These are phyloP conservation scores for Hoplostethus atlanticus DNA, from an alignment of 2,797 vertebrate genomes.

Conservation along the genomic window DNA sequence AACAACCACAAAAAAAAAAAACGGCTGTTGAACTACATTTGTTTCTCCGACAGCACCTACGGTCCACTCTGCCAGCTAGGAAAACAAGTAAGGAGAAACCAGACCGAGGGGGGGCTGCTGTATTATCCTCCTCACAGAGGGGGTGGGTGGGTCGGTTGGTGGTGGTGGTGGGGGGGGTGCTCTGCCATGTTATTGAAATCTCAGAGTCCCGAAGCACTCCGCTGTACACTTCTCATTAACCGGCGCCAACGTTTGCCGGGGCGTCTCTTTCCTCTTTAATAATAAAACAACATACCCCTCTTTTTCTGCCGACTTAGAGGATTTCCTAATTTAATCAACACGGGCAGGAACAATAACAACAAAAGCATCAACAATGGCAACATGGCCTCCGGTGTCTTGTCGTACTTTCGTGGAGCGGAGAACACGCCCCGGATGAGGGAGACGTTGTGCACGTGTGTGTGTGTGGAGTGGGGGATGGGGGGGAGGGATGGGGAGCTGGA, in stretches of 20 bases:
- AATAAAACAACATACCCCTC: conserved; percentile 81
- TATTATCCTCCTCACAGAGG: conserved; percentile 68
- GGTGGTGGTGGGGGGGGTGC: too few relatives aligned
- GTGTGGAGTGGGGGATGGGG: conserved; percentile 14
- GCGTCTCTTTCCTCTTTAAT: conserved; percentile 84
- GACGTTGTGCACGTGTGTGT: conserved; percentile 32
- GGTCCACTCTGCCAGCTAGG: conserved; percentile 70
- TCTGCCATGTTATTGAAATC: conserved; percentile 84
- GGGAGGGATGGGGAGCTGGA: conserved; percentile 9
- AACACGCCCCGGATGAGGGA: conserved; percentile 57
- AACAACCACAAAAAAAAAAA: conserved; percentile 32
- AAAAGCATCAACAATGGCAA: conserved; percentile 81
- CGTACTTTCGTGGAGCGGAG: conserved; percentile 66
- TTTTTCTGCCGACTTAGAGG: conserved; percentile 84
- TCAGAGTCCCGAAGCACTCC: conserved; percentile 82
- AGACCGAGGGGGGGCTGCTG: conserved; percentile 61
- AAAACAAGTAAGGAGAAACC: conserved; percentile 69
- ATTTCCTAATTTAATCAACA: conserved; percentile 84
- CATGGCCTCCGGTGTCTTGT: conserved; percentile 80
- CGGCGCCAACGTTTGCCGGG: conserved; percentile 70
- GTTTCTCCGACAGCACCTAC: conserved; percentile 76
- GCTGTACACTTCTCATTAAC: conserved; percentile 83
- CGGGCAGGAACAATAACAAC: conserved; percentile 82
- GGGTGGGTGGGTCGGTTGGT: too few relatives aligned
- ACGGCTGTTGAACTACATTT: conserved; percentile 75